Evolutionary conservation across 30 jellyfish, hydroid and myxozoan genomes (phyloP).

Genomic region (Kudoa iwatai): DNA sequence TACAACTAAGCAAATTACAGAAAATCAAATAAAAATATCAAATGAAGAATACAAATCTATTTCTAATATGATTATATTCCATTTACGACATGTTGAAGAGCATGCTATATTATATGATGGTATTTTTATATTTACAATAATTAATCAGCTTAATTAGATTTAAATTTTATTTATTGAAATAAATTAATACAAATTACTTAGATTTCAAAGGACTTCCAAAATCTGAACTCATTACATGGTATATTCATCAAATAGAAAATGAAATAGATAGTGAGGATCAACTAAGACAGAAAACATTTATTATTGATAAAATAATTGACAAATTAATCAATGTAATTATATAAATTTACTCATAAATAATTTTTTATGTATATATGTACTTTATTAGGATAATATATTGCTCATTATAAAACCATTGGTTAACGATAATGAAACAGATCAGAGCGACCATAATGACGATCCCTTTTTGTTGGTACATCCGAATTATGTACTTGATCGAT

Average conservation of each 20-base stretch:
- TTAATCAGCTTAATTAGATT: neutral
- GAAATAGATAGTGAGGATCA: slow-evolving; percentile 53
- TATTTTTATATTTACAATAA: neutral
- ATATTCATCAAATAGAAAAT: slow-evolving; percentile 29
- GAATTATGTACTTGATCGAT: slow-evolving; percentile 24
- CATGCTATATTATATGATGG: slow-evolving; percentile 9
- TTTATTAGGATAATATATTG: slow-evolving; percentile 29
- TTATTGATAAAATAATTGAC: slow-evolving; percentile 31
- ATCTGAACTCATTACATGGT: slow-evolving; percentile 58
- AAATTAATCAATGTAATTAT: slow-evolving; percentile 16
- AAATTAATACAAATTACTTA: too few relatives aligned
- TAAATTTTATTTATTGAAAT: too few relatives aligned
- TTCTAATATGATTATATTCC: slow-evolving; percentile 20
- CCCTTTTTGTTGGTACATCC: slow-evolving; percentile 92
- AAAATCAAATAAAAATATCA: slow-evolving; percentile 15
- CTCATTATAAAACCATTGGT: slow-evolving; percentile 35
- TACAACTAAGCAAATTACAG: too few relatives aligned
- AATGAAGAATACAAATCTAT: slow-evolving; percentile 29
- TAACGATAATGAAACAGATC: slow-evolving; percentile 13
- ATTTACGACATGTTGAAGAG: slow-evolving; percentile 48
- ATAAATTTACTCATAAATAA: neutral
- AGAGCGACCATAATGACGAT: slow-evolving; percentile 23
- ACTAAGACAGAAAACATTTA: slow-evolving; percentile 35
- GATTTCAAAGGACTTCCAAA: slow-evolving; percentile 22
- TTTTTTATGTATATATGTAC: neutral